Evolutionary conservation across 2,888 invertebrate genomes (phyloP).

Genomic region (Drosophila borealis): DNA sequence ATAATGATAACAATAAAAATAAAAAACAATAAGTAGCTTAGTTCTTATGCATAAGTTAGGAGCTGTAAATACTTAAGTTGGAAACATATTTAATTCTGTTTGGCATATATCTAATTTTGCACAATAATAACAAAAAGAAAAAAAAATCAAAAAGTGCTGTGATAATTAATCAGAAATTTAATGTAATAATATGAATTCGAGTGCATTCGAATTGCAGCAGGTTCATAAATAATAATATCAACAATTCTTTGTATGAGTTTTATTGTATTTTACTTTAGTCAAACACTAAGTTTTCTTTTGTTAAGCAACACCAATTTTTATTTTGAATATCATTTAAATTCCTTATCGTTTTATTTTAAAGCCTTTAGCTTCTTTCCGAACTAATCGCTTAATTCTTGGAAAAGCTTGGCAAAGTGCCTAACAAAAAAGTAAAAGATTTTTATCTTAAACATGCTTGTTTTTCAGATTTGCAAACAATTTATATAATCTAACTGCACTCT

Average conservation of each 20-base stretch:
- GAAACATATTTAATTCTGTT: conserved; percentile 34
- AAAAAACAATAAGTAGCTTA: conserved; percentile 44
- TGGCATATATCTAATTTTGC: conserved; percentile 68
- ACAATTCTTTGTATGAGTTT: conserved; percentile 2
- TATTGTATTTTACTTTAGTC: not conserved
- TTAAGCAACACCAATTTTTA: not conserved
- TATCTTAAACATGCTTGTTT: too few relatives aligned
- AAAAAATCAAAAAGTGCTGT: conserved; percentile 80
- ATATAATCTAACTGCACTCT: too few relatives aligned
- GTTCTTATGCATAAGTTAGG: conserved; percentile 25
- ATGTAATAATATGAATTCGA: conserved; percentile 36
- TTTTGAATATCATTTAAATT: not conserved
- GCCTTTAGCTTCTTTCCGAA: too few relatives aligned
- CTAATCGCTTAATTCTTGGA: too few relatives aligned
- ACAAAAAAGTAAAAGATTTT: too few relatives aligned
- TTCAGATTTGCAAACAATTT: too few relatives aligned
- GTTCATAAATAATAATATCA: conserved; percentile 19
- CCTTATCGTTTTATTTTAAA: too few relatives aligned
- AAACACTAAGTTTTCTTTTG: conserved; percentile 1
- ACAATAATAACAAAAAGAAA: conserved; percentile 60
- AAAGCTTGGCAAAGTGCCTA: too few relatives aligned
- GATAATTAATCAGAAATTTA: conserved; percentile 70
- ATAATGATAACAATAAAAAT: conserved; percentile 15
- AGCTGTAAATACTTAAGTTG: conserved; percentile 51
- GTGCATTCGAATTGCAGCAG: conserved; percentile 46